These are phyloP conservation scores for Beroe ovata DNA, from an alignment of 37 sponge, comb jelly and placozoan species.

Conservation along the genomic window DNA sequence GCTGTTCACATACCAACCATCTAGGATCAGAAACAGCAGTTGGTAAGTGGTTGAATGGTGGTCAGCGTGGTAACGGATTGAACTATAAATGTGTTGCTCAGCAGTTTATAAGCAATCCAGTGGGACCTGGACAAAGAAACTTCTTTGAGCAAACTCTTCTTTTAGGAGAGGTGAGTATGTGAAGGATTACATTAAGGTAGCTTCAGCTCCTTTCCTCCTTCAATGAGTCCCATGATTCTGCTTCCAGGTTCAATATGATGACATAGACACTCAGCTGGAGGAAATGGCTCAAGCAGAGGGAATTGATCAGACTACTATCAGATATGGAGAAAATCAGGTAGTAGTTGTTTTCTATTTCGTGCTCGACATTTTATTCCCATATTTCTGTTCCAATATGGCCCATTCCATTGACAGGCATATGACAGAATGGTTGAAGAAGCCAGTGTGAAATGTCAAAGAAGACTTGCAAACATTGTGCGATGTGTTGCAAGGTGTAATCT, in stretches of 20 bases:
- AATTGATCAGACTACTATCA: conserved; percentile 43
- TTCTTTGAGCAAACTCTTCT: conserved; percentile 55
- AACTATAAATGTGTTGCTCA: conserved; percentile 56
- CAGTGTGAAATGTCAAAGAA: conserved; percentile 28
- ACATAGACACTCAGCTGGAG: conserved; percentile 11
- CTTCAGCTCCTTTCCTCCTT: too few relatives aligned
- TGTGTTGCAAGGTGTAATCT: conserved; percentile 18
- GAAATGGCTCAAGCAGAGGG: conserved; percentile 52
- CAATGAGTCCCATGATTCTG: background rate
- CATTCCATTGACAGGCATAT: conserved; percentile 9
- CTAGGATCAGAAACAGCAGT: conserved; percentile 16
- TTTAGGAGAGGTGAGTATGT: conserved; percentile 19
- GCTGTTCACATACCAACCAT: background rate
- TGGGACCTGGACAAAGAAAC: conserved; percentile 56
- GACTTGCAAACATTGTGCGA: conserved; percentile 33
- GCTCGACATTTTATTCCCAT: too few relatives aligned
- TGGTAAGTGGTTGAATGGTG: conserved; percentile 45
- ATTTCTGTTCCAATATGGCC: background rate
- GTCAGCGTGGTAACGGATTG: conserved; percentile 16
- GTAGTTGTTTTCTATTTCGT: too few relatives aligned
- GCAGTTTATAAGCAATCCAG: conserved; percentile 2
- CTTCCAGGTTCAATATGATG: conserved; percentile 25
- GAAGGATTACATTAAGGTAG: too few relatives aligned
- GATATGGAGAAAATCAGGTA: conserved; percentile 53
- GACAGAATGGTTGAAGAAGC: conserved; percentile 50